These are phyloP conservation scores for Rhagophthalmus giganteus DNA, from an alignment of 2,888 invertebrate genomes.

Conservation along the genomic window DNA sequence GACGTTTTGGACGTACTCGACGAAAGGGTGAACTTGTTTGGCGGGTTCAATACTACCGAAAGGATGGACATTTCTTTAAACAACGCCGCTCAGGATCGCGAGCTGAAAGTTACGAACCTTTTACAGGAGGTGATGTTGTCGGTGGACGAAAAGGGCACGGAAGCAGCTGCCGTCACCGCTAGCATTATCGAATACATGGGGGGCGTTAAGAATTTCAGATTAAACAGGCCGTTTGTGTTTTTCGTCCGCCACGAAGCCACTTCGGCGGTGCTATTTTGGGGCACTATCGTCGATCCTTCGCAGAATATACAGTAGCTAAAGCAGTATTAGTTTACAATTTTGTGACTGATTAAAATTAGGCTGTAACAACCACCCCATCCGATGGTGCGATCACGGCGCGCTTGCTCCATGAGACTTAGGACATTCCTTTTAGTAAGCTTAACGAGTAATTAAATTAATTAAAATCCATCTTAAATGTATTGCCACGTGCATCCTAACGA, in stretches of 20 bases:
- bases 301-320: too few relatives aligned
- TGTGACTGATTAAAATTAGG: too few relatives aligned
- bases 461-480: too few relatives aligned
- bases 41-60: constrained; percentile 22
- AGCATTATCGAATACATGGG: constrained; percentile 51
- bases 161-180: constrained; percentile 55
- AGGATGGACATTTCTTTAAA: constrained; percentile 41
- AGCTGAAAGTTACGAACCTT: constrained; percentile 50
- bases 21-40: constrained; percentile 32
- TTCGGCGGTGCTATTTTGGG: constrained; percentile 56
- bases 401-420: too few relatives aligned
- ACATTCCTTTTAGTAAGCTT: too few relatives aligned
- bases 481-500: too few relatives aligned
- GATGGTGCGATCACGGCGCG: too few relatives aligned
- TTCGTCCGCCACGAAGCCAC: constrained; percentile 55
- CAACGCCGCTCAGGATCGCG: constrained; percentile 40
- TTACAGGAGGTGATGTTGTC: constrained; percentile 57
- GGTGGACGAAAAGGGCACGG: constrained; percentile 57
- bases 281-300: constrained; percentile 48
- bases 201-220: constrained; percentile 47
- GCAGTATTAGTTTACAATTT: too few relatives aligned
- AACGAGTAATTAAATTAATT: too few relatives aligned
- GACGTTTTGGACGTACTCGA: constrained; percentile 35
- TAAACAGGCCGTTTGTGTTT: constrained; percentile 57
- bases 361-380: too few relatives aligned